These are phyloP conservation scores for Molossus alvarezi DNA, from an alignment of 2,797 vertebrate species.

Conservation along the genomic window DNA sequence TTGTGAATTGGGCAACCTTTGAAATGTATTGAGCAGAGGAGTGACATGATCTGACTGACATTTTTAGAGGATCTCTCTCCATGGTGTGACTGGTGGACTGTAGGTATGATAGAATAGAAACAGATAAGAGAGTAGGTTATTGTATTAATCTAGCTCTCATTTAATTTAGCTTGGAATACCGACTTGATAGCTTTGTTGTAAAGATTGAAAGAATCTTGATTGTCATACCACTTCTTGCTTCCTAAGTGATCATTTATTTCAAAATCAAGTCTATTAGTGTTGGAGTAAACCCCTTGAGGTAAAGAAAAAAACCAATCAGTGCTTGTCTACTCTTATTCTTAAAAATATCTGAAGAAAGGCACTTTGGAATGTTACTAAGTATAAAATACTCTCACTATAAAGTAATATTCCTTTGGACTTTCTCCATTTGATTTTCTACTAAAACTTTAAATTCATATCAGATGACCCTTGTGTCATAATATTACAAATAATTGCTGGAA, in stretches of 20 bases:
- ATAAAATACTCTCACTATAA: not conserved
- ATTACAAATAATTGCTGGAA: not conserved
- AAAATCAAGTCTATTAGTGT: not conserved
- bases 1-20: not conserved
- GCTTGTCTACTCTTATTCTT: not conserved
- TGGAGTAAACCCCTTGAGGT: not conserved
- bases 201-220: not conserved
- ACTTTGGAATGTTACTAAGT: slow-evolving; percentile 1
- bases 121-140: not conserved
- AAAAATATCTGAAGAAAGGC: slow-evolving; percentile 13
- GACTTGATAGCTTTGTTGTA: not conserved
- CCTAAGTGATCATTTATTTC: slow-evolving; percentile 2
- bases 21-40: not conserved
- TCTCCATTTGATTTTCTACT: not conserved
- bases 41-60: not conserved
- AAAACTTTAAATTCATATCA: slow-evolving; percentile 29
- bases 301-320: not conserved
- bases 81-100: not conserved
- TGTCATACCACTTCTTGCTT: not conserved
- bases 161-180: not conserved
- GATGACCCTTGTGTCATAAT: not conserved
- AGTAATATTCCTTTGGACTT: slow-evolving; percentile 5
- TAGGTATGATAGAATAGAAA: not conserved
- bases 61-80: not conserved
- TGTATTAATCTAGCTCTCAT: not conserved